phyloP scores from a whole-genome alignment of 2,113 vertebrate species.

The Psammodynastes pulverulentus region DNA sequence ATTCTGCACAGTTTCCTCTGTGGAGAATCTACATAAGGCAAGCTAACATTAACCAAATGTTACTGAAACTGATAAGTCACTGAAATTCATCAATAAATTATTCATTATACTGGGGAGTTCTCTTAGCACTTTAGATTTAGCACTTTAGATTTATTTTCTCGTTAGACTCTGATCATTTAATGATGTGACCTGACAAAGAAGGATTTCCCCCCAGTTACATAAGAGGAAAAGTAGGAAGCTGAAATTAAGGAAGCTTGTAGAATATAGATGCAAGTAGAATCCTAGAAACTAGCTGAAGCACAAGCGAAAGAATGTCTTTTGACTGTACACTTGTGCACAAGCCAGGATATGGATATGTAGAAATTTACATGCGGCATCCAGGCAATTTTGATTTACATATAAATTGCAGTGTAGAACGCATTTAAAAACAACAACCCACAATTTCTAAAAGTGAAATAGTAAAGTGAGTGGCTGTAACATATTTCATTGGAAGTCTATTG shows the following conservation, averaged over 20 bases:
- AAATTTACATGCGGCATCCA: not conserved
- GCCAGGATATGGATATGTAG: not conserved
- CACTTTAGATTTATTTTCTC: no score
- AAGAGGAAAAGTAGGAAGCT: not conserved
- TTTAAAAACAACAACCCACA: not conserved
- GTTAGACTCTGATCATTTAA: not conserved
- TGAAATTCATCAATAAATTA: not conserved
- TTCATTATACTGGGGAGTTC: not conserved
- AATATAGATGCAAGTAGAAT: not conserved
- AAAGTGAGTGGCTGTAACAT: not conserved
- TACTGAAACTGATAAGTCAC: not conserved
- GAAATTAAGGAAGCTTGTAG: not conserved
- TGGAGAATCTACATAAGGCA: not conserved
- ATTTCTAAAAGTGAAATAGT: conserved; percentile 13
- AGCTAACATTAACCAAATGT: conserved; percentile 7
- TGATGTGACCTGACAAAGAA: not conserved
- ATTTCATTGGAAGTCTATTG: not conserved
- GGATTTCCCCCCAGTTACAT: not conserved
- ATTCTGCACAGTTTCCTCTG: not conserved
- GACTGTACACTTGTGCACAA: not conserved
- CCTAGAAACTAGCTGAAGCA: not conserved
- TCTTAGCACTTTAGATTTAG: no score
- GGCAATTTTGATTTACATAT: conserved; percentile 14
- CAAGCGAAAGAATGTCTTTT: not conserved
- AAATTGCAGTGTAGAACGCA: not conserved